phyloP scores from a whole-genome alignment of 2,888 invertebrate species.

The Mythimna albipuncta region DNA sequence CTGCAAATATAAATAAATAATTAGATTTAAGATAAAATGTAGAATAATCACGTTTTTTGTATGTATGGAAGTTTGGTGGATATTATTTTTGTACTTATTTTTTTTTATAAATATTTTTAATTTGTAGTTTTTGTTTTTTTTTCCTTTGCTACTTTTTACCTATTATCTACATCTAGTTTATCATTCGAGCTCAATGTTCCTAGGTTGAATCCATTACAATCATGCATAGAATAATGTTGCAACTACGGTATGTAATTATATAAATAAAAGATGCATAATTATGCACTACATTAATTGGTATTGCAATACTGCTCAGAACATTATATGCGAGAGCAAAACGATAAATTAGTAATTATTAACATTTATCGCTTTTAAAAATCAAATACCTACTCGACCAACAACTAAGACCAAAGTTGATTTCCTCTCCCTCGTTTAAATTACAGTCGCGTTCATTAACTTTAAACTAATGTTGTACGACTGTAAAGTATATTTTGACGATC shows the following conservation, averaged over 20 bases:
- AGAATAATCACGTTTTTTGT: constrained; percentile 6
- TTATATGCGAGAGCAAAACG: too few species aligned
- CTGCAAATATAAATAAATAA: constrained; percentile 76
- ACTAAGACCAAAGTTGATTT: too few species aligned
- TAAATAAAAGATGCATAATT: background rate
- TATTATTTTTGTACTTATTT: constrained; percentile 22
- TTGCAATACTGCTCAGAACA: too few species aligned
- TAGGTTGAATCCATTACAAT: background rate
- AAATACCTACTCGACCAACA: too few species aligned
- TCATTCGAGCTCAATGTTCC: too few species aligned
- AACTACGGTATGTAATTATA: background rate
- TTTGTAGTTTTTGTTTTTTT: background rate
- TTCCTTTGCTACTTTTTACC: background rate
- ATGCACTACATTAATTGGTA: background rate
- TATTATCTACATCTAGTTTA: background rate
- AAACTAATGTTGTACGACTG: too few species aligned
- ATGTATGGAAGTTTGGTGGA: constrained; percentile 24
- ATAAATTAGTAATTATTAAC: too few species aligned
- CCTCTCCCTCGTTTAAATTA: too few species aligned
- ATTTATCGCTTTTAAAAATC: too few species aligned
- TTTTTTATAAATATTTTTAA: constrained; percentile 18
- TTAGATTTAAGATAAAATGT: background rate
- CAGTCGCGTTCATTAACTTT: too few species aligned
- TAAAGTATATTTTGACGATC: too few species aligned
- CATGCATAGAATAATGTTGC: background rate